Evolutionary conservation across 1,140 invertebrate species (phyloP).

Genomic region (Diuraphis noxia): DNA sequence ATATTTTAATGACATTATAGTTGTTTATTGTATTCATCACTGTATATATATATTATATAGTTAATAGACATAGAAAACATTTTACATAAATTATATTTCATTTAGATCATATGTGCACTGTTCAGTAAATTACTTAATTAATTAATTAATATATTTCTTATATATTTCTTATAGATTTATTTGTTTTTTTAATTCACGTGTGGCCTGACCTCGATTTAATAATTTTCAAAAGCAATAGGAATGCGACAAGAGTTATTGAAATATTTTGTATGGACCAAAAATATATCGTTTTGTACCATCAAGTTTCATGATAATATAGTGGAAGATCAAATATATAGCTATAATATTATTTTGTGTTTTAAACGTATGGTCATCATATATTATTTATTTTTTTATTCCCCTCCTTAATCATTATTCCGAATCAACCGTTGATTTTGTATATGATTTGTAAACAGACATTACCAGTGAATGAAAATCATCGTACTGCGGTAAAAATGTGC

Average conservation of each 20-base stretch:
- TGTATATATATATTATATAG: background rate
- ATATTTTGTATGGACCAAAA: background rate
- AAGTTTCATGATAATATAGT: background rate
- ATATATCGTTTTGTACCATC: background rate
- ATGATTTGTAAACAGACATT: background rate
- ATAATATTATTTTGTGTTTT: background rate
- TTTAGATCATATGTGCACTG: background rate
- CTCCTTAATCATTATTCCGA: background rate
- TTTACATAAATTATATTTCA: background rate
- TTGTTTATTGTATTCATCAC: background rate
- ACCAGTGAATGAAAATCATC: background rate
- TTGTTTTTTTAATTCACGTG: too few relatives aligned
- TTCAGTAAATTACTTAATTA: conserved; percentile 1
- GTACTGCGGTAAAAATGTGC: background rate
- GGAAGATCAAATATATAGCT: too few relatives aligned
- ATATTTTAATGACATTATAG: background rate
- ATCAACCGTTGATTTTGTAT: background rate
- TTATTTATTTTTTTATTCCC: background rate
- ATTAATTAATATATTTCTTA: too few relatives aligned
- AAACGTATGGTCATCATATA: background rate
- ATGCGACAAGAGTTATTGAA: background rate
- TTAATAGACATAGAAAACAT: background rate
- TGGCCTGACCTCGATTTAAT: background rate
- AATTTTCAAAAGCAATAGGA: background rate
- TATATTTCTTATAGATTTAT: too few relatives aligned